Evolutionary conservation across 2,113 vertebrate genomes (phyloP), one percentile per base, ranked within the genome.

Genomic region (Geococcyx californianus): DNA sequence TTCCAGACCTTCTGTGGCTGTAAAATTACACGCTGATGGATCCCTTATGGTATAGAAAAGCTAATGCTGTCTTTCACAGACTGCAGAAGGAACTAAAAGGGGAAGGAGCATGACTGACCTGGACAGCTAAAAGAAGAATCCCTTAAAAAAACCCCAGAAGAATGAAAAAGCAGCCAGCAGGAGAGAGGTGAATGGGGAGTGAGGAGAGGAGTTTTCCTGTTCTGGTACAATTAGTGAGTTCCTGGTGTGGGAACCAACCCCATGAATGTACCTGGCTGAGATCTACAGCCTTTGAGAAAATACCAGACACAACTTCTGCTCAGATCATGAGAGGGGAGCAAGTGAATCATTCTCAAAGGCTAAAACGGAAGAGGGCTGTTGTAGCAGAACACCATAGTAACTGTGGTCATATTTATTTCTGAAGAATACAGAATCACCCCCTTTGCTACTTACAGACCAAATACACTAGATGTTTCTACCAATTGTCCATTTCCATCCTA

Each of bases 1-100:
- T 95, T 95, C 92, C 96, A 97, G 75, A 63, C 59, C 83, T 94
- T 95, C 93, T 95, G 94, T 1, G 56, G 60, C 64, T 95, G 62
- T 87, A 85, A 93, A 94, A 86, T 40, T 84, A 42, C 76, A 84
- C 84, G 60, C 24, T 94, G 83, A 84, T 70, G 38, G 79, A 86
- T 92, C 38, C 80, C 80, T 88, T 94, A 94, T 92, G 94, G 89
- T 84, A 81, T 38, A 87, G 83, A 78, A 95, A 89, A 92, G 72
- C 10, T 70, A 84, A 88, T 74, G 77, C 73, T 88, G 72, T 74
- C 72, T 94, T 95, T 83, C 83, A 88, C 59, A 84, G 79, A 59
- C 33, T 74, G 72, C 55, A 94, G 67, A 80, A 83, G 23, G 38
- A 90, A n/a, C 68, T 90, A 45, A 83, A 26, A 86, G 45, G 38